Base-by-base conservation (phyloP, 2,888 invertebrate genomes). In the Dicycla oo region DNA sequence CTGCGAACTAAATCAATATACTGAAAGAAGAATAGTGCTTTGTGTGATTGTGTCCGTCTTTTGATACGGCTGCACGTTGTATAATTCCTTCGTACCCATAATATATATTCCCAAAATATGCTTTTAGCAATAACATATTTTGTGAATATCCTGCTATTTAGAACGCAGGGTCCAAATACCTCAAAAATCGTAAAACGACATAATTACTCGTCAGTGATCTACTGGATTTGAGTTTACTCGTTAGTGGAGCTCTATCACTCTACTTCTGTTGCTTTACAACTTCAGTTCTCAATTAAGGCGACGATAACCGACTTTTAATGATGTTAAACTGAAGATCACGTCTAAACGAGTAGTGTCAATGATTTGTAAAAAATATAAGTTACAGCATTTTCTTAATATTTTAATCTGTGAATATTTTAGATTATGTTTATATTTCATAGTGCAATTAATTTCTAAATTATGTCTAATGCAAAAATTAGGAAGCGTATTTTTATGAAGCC, bases 1-100 rank as follows among this genome's bases (percentile, higher is more conserved):
- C 57, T 51, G 30, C 49, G 49, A 58, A 68, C 30, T 77, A 65
- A 81, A 81, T 79, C 64, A 68, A 78, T 72, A 77, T 47, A 49
- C 43, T 62, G 64, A 67, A 75, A 68, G 45, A 30, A 49, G 49
- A 60, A 34, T 57, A 30, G 30, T 20, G 23, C 11, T 66, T 4
- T 56, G 23, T n/a, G n/a, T n/a, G n/a, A n/a, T n/a, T n/a, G n/a
- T 51, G 11, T n/a, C 20, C 5, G 7, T 63, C 53, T 49, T 61
- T 57, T 43, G 13, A 54, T n/a, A n/a, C 18, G 23, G 20, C 11
- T 38, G 8, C 26, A 26, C 3, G 10, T n/a, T 61, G 15, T 38
- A 43, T n/a, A 49, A n/a, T n/a, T 49, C 11, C n/a, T 11, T n/a
- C 49, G 49, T n/a, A 11, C n/a, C 49, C 11, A 47, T 49, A 49